Base-by-base conservation (phyloP, 2,113 vertebrate genomes). In the Sigmodon hispidus region DNA sequence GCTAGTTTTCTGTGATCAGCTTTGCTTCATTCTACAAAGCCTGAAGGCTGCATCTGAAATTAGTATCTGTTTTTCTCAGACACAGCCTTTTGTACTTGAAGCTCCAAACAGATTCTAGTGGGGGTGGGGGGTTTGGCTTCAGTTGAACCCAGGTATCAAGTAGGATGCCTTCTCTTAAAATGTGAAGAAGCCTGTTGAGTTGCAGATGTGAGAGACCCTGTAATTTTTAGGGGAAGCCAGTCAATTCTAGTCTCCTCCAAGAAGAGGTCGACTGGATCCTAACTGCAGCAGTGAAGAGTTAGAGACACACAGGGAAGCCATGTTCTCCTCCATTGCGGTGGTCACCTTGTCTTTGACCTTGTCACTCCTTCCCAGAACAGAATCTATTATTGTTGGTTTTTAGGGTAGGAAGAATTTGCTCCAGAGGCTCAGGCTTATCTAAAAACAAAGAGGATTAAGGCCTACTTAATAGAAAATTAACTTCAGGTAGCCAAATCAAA, bases 41-140 rank as follows among this genome's bases (percentile, higher is more conserved):
- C 63, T 55, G 2, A 87, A 72, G 48, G 10, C 45, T 90, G 19
- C 50, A 45, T 84, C 87, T 81, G 34, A 90, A 92, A 59, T 76
- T 43, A 17, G 36, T 57, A 75, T 55, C 90, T 87, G 65, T 31
- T 94, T 95, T 92, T 57, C 83, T 92, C 89, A 72, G 76, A 59
- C 70, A 87, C 15, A 79, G 63, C 76, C 50, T 50, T 31, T 88
- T 81, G 29, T 48, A 63, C 55, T 92, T 63, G 45, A 90, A 61
- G 52, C 61, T 73, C 17, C 36, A 55, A 29, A 43, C 7, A 36
- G 63, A 34, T 50, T 79, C 69, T 76, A 7, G 0, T 40, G 45
- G 84, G 43, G 31, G 31, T 13, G 7, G 22, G 59, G 63, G 29
- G 61, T 55, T n/a, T 6, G 6, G 77, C 77, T 87, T 59, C 57